These are phyloP conservation scores for Gymnorhina tibicen DNA, from an alignment of 2,113 vertebrate genomes.

Conservation along the genomic window DNA sequence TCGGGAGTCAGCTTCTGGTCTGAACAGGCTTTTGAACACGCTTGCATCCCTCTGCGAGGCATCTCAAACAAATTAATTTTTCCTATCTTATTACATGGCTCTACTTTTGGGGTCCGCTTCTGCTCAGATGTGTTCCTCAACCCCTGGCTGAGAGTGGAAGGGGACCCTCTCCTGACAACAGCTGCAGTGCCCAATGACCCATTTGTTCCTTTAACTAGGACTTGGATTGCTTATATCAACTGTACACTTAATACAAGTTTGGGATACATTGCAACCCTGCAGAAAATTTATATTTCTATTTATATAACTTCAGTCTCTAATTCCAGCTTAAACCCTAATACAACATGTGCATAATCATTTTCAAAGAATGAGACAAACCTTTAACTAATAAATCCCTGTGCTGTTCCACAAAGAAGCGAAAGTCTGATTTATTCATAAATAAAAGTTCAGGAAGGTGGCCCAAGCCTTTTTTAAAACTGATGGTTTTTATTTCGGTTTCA, in stretches of 20 bases:
- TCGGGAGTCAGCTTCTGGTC: neutral
- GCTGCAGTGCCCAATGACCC: neutral
- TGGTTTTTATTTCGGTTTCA: neutral
- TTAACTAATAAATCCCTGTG: neutral
- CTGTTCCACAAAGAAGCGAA: neutral
- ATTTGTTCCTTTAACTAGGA: neutral
- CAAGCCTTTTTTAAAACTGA: neutral
- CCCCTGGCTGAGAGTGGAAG: neutral
- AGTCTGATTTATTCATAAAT: neutral
- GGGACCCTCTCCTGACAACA: neutral
- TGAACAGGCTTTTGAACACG: neutral
- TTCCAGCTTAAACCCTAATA: neutral
- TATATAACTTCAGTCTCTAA: neutral
- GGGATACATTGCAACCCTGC: neutral
- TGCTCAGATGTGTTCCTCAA: neutral
- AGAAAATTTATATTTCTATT: neutral
- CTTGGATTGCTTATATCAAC: neutral
- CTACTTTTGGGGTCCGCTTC: neutral
- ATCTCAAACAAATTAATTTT: neutral
- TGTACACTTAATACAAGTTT: neutral
- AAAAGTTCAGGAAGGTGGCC: neutral
- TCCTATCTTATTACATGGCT: neutral
- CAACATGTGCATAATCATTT: neutral
- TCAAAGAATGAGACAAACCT: neutral
- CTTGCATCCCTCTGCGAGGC: rapidly evolving